Conservation (phyloP, 2,888 invertebrate genomes). For the Lasius platythorax region DNA sequence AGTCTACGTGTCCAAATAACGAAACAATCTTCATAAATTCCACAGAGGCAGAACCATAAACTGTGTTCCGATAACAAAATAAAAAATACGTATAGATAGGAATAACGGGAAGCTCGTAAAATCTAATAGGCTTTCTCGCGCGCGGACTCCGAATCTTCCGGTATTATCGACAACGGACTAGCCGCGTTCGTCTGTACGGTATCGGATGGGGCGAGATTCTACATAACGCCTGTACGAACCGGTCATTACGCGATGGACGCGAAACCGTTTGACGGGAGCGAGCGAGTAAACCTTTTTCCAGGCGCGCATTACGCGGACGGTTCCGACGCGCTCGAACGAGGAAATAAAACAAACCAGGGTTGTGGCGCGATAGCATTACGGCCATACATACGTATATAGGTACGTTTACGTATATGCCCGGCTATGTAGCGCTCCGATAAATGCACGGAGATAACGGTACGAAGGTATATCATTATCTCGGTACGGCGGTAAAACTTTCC, state of each 20-base stretch:
- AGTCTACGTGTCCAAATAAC: conserved; percentile 7
- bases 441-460: conserved; percentile 79
- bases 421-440: conserved; percentile 74
- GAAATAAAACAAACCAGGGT: conserved; percentile 73
- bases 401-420: conserved; percentile 61
- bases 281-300: conserved; percentile 70
- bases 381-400: background rate
- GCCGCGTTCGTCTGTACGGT: conserved; percentile 44
- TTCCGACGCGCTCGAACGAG: conserved; percentile 61
- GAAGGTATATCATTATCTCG: conserved; percentile 79
- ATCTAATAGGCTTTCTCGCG: conserved; percentile 40
- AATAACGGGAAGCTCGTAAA: conserved; percentile 68
- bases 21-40: conserved; percentile 36
- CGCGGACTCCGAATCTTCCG: conserved; percentile 45
- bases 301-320: conserved; percentile 69
- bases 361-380: conserved; percentile 64
- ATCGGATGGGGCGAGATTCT: conserved; percentile 43
- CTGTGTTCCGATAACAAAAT: conserved; percentile 48
- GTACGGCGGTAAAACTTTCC: conserved; percentile 75
- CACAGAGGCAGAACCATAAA: conserved; percentile 23
- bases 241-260: conserved; percentile 69
- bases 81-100: conserved; percentile 20
- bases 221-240: conserved; percentile 56
- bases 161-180: conserved; percentile 56
- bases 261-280: conserved; percentile 66